These are phyloP conservation scores for Tetrax tetrax DNA, from an alignment of 2,113 vertebrate genomes.

Conservation along the genomic window DNA sequence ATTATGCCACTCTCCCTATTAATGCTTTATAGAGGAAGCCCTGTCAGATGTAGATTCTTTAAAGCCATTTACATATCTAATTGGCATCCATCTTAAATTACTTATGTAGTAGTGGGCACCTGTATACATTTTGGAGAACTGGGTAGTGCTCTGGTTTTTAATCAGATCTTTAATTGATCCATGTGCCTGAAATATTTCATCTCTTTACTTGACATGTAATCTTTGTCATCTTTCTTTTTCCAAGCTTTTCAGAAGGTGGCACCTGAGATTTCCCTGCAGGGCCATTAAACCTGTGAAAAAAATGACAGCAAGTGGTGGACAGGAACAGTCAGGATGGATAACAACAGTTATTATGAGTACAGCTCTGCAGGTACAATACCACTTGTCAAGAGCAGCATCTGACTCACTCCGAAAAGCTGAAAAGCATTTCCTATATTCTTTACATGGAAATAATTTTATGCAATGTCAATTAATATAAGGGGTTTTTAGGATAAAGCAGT, in stretches of 20 bases:
- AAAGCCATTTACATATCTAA: neutral
- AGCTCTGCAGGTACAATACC: constrained; percentile 79
- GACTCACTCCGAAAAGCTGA: neutral
- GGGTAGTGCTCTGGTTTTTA: neutral
- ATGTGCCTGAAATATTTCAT: neutral
- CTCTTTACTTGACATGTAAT: neutral
- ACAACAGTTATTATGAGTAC: constrained; percentile 87
- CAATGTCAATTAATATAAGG: neutral
- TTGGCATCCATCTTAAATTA: neutral
- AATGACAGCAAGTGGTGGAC: constrained; percentile 57
- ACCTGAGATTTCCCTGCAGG: neutral
- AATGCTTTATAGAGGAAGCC: neutral
- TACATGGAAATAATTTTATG: neutral
- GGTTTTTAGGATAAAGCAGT: neutral
- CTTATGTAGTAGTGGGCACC: neutral
- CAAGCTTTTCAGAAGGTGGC: neutral
- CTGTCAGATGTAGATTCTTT: neutral
- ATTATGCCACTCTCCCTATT: neutral
- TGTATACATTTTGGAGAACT: neutral
- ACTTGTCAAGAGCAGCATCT: neutral
- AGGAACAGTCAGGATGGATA: constrained; percentile 75
- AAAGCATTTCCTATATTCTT: neutral
- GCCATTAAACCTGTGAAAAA: neutral
- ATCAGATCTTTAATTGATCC: neutral
- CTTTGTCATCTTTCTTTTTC: neutral